phyloP scores from a whole-genome alignment of 2,797 vertebrate species.

The Morelia viridis region DNA sequence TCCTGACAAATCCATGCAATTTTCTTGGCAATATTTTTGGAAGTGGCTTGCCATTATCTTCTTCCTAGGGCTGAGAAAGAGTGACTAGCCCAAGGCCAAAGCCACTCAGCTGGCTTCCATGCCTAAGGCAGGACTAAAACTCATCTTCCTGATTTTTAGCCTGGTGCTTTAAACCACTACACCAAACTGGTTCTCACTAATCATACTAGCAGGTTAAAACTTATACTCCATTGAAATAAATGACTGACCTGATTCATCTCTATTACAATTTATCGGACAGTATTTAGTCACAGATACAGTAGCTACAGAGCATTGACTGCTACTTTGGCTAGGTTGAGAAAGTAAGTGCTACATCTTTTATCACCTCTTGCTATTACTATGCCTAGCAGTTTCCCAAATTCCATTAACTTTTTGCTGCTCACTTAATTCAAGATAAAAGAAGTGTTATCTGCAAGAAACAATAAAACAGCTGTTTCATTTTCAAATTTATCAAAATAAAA shows the following conservation, averaged over 20 bases:
- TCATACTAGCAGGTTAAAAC: neutral
- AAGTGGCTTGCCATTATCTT: neutral
- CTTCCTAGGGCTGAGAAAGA: neutral
- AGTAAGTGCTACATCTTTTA: neutral
- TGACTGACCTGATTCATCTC: neutral
- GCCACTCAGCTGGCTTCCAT: neutral
- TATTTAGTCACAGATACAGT: neutral
- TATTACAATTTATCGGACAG: neutral
- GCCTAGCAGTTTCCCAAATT: neutral
- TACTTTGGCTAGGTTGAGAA: neutral
- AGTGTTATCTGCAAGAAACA: neutral
- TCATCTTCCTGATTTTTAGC: neutral
- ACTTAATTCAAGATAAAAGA: neutral
- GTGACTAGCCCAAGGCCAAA: neutral
- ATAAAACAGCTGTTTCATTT: neutral
- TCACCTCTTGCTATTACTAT: neutral
- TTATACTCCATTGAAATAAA: neutral
- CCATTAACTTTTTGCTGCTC: neutral
- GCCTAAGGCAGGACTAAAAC: neutral
- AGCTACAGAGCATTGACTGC: neutral
- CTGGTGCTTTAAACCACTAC: neutral
- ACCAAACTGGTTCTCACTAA: neutral
- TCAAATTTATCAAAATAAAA: neutral
- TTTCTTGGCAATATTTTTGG: neutral
- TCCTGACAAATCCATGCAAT: neutral